Percentiles rank a stretch among this genome's conserved stretches.
Conservation (phyloP, 2,888 invertebrate species). For the Tetragonula carbonaria region DNA sequence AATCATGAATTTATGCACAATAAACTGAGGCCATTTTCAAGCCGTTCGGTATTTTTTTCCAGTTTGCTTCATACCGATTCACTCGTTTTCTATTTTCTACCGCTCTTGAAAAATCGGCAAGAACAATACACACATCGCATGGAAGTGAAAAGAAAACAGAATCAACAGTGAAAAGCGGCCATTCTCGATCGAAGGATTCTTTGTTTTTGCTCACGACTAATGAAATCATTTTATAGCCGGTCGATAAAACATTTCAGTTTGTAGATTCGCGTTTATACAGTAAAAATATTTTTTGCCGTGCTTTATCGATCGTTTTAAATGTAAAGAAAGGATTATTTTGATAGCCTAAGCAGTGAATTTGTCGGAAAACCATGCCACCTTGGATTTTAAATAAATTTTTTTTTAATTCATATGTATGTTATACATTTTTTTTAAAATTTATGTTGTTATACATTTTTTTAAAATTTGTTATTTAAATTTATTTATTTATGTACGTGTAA, state of each 20-base stretch:
- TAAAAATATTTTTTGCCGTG: not conserved
- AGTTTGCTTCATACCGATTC: not conserved
- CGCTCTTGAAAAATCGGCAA: slow-evolving; percentile 20
- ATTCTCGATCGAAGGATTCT: not conserved
- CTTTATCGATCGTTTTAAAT: not conserved
- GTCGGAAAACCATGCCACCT: no score
- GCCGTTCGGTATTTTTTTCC: not conserved
- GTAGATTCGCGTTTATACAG: not conserved
- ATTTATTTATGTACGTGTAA: no score
- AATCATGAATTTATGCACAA: not conserved
- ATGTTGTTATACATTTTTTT: no score
- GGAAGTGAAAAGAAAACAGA: not conserved
- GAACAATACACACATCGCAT: slow-evolving; percentile 16
- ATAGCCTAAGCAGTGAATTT: not conserved
- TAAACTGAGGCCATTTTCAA: slow-evolving; percentile 8
- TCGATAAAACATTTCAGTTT: not conserved
- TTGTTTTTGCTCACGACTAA: slow-evolving; percentile 14
- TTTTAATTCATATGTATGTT: no score
- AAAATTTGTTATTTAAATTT: not conserved
- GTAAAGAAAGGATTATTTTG: slow-evolving; percentile 1
- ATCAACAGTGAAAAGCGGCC: not conserved
- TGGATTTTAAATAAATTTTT: no score
- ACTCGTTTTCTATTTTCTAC: not conserved
- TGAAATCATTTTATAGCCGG: slow-evolving; percentile 12
- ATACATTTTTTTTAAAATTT: no score